These are phyloP conservation scores for Ardeotis arabs DNA, from an alignment of 2,113 vertebrate species.

Conservation along the genomic window DNA sequence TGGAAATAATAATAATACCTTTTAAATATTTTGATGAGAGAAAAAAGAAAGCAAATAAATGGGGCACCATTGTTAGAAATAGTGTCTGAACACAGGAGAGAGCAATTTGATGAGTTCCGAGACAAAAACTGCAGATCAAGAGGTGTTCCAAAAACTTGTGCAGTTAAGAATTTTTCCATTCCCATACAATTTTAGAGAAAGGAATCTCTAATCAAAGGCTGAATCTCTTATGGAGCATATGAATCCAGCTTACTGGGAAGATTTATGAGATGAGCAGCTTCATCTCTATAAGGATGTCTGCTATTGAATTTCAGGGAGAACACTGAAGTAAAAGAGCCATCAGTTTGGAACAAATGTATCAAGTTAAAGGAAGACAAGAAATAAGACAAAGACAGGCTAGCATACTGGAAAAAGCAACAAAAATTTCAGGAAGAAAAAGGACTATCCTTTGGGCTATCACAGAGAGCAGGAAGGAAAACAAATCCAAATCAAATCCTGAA, in stretches of 20 bases:
- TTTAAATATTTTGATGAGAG: not conserved
- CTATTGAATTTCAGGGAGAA: not conserved
- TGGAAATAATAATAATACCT: not conserved
- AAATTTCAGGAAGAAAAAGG: not conserved
- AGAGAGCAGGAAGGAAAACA: not conserved
- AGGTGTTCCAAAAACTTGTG: not conserved
- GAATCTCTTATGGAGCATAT: not conserved
- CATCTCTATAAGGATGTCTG: not conserved
- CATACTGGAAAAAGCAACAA: not conserved
- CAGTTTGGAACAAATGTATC: not conserved
- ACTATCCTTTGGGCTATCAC: not conserved
- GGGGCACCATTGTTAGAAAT: not conserved
- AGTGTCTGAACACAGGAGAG: not conserved
- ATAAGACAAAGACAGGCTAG: constrained; percentile 3
- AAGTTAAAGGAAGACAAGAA: constrained; percentile 7
- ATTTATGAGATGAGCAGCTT: not conserved
- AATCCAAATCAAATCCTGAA: not conserved
- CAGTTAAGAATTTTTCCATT: not conserved
- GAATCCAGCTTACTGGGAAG: not conserved
- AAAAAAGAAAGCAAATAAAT: not conserved
- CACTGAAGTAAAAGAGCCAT: constrained; percentile 11
- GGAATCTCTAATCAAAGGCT: not conserved
- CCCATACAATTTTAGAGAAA: not conserved
- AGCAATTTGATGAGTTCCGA: not conserved
- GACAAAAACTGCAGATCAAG: not conserved